Conservation (phyloP, 2,888 invertebrate genomes). For the Diarsia brunnea region DNA sequence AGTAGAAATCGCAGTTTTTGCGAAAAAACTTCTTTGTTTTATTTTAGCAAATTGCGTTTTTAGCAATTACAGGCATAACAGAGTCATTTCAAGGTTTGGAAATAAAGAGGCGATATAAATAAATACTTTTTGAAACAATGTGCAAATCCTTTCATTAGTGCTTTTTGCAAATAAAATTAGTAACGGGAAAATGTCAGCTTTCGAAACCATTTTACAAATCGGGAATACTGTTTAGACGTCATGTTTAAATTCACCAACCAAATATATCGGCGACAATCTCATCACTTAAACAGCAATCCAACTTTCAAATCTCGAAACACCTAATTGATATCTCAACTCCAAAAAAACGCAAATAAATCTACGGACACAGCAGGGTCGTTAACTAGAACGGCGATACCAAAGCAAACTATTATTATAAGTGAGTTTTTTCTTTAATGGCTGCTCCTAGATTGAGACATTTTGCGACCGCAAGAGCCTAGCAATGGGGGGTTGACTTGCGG, state of each 20-base stretch:
- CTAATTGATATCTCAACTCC: slow-evolving; percentile 51
- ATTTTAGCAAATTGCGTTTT: slow-evolving; percentile 72
- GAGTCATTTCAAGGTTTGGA: slow-evolving; percentile 59
- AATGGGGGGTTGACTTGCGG: slow-evolving; percentile 80
- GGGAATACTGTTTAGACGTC: background rate
- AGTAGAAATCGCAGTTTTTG: slow-evolving; percentile 78
- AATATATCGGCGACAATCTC: slow-evolving; percentile 2
- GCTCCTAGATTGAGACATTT: slow-evolving; percentile 86
- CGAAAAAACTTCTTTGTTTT: slow-evolving; percentile 78
- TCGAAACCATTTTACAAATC: slow-evolving; percentile 22
- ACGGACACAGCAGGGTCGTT: slow-evolving; percentile 81
- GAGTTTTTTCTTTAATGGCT: slow-evolving; percentile 71
- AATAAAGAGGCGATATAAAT: slow-evolving; percentile 58
- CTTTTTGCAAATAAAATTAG: slow-evolving; percentile 44
- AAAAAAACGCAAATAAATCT: slow-evolving; percentile 70
- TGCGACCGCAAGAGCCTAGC: slow-evolving; percentile 86
- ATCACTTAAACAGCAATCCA: slow-evolving; percentile 1
- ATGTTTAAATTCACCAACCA: background rate
- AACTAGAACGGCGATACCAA: slow-evolving; percentile 77
- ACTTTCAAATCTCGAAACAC: slow-evolving; percentile 11
- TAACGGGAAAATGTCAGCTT: slow-evolving; percentile 48
- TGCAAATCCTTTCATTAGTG: slow-evolving; percentile 59
- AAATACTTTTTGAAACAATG: slow-evolving; percentile 59
- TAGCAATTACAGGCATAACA: slow-evolving; percentile 66
- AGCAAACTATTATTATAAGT: slow-evolving; percentile 73